A percentile compares a stretch with the other conserved stretches of the same genome.
These are phyloP conservation scores for Cryptus viduatorius DNA, from an alignment of 2,888 invertebrate species.

Conservation along the genomic window DNA sequence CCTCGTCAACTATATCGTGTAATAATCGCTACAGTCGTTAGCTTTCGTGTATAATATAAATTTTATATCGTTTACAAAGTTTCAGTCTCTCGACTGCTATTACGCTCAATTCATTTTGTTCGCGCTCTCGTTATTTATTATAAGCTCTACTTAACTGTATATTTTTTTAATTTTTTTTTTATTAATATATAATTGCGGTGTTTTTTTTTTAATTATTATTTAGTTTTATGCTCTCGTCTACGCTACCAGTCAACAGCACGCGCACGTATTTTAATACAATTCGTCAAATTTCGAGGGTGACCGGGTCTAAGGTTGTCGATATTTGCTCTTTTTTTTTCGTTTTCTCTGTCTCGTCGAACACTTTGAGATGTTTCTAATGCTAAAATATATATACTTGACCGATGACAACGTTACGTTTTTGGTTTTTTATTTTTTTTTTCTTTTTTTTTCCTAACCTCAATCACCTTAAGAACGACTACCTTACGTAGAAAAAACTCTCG, in stretches of 20 bases:
- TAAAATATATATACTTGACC: conserved; percentile 54
- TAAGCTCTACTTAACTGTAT: conserved; percentile 68
- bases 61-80: conserved; percentile 68
- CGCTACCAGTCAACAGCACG: conserved; percentile 70
- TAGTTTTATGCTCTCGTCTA: conserved; percentile 50
- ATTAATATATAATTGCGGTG: conserved; percentile 56
- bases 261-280: conserved; percentile 55
- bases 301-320: conserved; percentile 55
- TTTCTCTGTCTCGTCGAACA: conserved; percentile 42
- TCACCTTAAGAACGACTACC: conserved; percentile 75
- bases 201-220: conserved; percentile 46
- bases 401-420: conserved; percentile 53
- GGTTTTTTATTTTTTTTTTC: conserved; percentile 33
- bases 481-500: conserved; percentile 80
- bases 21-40: conserved; percentile 56
- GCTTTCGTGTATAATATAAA: conserved; percentile 68
- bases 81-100: conserved; percentile 62
- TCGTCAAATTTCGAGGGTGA: conserved; percentile 62
- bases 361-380: conserved; percentile 55
- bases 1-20: conserved; percentile 45
- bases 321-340: conserved; percentile 42
- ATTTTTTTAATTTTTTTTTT: conserved; percentile 53
- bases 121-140: conserved; percentile 56
- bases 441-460: conserved; percentile 43
- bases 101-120: conserved; percentile 47